Percentiles rank a stretch among this genome's conserved stretches.
phyloP scores from a whole-genome alignment of 2,888 invertebrate genomes.

The Amblyjoppa fuscipennis region DNA sequence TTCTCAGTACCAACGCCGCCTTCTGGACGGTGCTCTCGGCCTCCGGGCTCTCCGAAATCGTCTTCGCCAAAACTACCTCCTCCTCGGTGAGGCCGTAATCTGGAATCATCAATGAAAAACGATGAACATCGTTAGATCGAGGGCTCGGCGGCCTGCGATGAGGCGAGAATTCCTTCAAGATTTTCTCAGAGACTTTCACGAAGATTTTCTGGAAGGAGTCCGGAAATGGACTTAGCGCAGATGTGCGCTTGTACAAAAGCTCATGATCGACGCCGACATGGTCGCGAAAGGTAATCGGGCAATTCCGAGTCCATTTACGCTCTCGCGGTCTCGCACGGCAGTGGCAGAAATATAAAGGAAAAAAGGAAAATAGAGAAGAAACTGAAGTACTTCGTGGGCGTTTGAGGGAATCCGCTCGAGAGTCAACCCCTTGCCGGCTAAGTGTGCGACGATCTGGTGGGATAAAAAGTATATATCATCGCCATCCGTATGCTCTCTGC shows the following conservation, averaged over 20 bases:
- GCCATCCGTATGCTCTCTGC: slow-evolving; percentile 44
- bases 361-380: slow-evolving; percentile 65
- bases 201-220: not conserved
- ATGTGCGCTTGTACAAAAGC: not conserved
- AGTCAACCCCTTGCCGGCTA: slow-evolving; percentile 58
- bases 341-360: slow-evolving; percentile 34
- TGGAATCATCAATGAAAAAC: slow-evolving; percentile 81
- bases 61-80: slow-evolving; percentile 94
- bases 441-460: slow-evolving; percentile 56
- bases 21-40: slow-evolving; percentile 91
- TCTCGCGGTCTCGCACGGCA: slow-evolving; percentile 35
- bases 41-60: slow-evolving; percentile 92
- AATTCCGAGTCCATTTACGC: slow-evolving; percentile 81
- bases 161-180: not conserved
- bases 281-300: slow-evolving; percentile 72
- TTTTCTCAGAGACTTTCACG: not conserved
- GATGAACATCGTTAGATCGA: not conserved
- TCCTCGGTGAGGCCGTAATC: slow-evolving; percentile 96
- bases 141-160: not conserved
- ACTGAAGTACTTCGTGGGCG: slow-evolving; percentile 62
- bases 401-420: slow-evolving; percentile 52
- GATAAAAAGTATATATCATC: slow-evolving; percentile 59
- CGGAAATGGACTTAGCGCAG: not conserved
- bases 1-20: slow-evolving; percentile 93
- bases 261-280: slow-evolving; percentile 23